Evolutionary conservation across 2,888 invertebrate species (phyloP).

Genomic region (Perizoma flavofasciatum): DNA sequence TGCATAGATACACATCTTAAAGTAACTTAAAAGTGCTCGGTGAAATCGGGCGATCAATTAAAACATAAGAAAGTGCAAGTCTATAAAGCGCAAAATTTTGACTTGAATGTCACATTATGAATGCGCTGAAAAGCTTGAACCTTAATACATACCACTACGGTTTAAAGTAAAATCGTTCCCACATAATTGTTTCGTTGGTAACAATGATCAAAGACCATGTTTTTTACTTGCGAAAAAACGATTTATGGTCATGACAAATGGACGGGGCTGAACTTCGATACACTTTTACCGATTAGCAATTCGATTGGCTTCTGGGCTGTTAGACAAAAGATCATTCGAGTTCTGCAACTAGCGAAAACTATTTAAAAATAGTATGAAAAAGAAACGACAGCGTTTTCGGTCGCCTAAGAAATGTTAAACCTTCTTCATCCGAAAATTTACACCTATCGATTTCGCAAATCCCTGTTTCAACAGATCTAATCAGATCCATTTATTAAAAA

Average conservation of each 20-base stretch:
- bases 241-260: conserved; percentile 52
- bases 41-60: conserved; percentile 36
- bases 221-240: conserved; percentile 44
- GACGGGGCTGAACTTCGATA: conserved; percentile 52
- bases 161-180: conserved; percentile 17
- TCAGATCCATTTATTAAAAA: no score
- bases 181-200: conserved; percentile 32
- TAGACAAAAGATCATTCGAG: conserved; percentile 35
- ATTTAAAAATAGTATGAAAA: no score
- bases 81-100: conserved; percentile 28
- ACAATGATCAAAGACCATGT: conserved; percentile 42
- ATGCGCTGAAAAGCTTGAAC: conserved; percentile 1
- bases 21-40: no score
- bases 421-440: no score
- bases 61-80: conserved; percentile 32
- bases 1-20: conserved; percentile 15
- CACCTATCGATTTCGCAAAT: no score
- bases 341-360: no score
- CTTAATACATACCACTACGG: conserved; percentile 25
- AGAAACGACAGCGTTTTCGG: no score
- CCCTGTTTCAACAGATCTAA: no score
- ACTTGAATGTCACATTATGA: conserved; percentile 20
- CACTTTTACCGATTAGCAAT: conserved; percentile 69
- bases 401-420: no score
- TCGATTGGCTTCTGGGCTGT: conserved; percentile 46